A percentile compares a stretch with the other conserved stretches of the same genome.
phyloP scores from a whole-genome alignment of 1,140 invertebrate species.

The Dreissena rostriformis region DNA sequence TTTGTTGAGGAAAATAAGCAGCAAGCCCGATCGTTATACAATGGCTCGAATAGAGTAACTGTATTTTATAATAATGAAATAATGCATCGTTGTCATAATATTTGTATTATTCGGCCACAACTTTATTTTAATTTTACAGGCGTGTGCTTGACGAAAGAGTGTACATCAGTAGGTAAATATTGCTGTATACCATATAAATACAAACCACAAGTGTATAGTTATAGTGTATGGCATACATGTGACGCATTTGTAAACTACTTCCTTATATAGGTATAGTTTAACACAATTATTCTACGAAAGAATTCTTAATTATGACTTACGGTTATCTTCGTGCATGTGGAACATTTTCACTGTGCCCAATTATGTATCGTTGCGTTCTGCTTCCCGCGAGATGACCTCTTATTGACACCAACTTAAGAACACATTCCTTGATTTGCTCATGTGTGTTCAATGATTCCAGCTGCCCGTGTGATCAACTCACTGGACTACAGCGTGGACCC shows the following conservation, averaged over 20 bases:
- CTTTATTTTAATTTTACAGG: slow-evolving; percentile 13
- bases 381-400: not conserved
- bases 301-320: not conserved
- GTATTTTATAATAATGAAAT: not conserved
- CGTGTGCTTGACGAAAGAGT: slow-evolving; percentile 35
- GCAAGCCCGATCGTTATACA: not conserved
- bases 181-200: not conserved
- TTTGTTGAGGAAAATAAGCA: not conserved
- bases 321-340: not conserved
- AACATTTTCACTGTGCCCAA: not conserved
- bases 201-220: no score
- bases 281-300: not conserved
- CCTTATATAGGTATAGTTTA: not conserved
- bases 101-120: not conserved
- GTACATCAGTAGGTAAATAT: not conserved
- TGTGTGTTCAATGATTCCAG: slow-evolving; percentile 30
- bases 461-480: slow-evolving; percentile 64
- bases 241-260: not conserved
- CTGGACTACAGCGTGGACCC: slow-evolving; percentile 86
- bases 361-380: not conserved
- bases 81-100: not conserved
- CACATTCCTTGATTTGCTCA: not conserved
- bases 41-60: not conserved
- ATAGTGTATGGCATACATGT: no score
- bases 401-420: no score